These are phyloP conservation scores for Adela reaumurella DNA, from an alignment of 2,888 invertebrate species.

Conservation along the genomic window DNA sequence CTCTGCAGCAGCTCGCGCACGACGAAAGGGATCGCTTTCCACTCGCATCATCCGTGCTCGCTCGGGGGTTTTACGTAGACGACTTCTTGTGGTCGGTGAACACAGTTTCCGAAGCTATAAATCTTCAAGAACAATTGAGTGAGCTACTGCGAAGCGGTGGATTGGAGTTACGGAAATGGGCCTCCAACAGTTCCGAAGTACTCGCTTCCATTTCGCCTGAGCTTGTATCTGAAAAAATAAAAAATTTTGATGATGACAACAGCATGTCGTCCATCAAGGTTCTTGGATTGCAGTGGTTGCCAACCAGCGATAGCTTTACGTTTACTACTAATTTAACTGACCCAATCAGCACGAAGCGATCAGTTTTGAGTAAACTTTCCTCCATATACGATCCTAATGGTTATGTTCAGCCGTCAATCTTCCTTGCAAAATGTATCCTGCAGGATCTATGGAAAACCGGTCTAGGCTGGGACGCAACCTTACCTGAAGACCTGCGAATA, in stretches of 20 bases:
- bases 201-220: constrained; percentile 1
- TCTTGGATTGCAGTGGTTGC: constrained; percentile 11
- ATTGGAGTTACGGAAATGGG: constrained; percentile 14
- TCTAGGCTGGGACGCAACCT: constrained; percentile 7
- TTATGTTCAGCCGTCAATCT: constrained; percentile 6
- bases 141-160: constrained; percentile 12
- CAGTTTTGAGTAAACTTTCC: constrained; percentile 3
- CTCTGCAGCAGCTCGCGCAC: constrained; percentile 6
- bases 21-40: constrained; percentile 9
- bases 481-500: constrained; percentile 1
- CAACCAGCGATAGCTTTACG: constrained; percentile 6
- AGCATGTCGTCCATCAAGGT: constrained; percentile 9
- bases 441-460: constrained; percentile 8
- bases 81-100: constrained; percentile 6
- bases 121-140: constrained; percentile 9
- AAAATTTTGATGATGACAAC: constrained; percentile 3
- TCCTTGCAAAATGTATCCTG: constrained; percentile 8
- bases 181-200: constrained; percentile 4
- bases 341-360: constrained; percentile 4
- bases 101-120: constrained; percentile 2
- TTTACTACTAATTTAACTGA: background rate
- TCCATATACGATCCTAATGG: constrained; percentile 9
- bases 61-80: constrained; percentile 7
- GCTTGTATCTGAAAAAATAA: constrained; percentile 5
- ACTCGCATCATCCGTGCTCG: constrained; percentile 3